Base-by-base conservation (phyloP, 2,888 invertebrate species). In the Gandaritis pyraliata region DNA sequence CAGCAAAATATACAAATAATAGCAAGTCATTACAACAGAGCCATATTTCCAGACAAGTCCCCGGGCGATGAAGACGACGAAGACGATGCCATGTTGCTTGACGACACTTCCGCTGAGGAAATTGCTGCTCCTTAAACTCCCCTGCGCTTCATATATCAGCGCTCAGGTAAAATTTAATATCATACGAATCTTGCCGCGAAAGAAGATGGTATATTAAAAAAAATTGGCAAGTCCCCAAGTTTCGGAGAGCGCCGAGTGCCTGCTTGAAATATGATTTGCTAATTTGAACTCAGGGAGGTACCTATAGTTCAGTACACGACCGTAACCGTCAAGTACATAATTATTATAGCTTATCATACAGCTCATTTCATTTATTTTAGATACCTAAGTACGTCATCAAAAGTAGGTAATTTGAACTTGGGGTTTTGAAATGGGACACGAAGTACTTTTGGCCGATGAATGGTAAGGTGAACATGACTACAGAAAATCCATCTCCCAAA, bases 101-200 rank as follows among this genome's bases (percentile, higher is more conserved):
- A 80, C 79, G 77, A 81, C 85, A 75, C 81, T 83, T 86, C 86
- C 86, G 81, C 71, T 64, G 68, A 82, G 87, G 87, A 89, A 88
- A 88, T 88, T 88, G 82, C 87, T 80, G 76, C 82, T 82, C 82
- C 48, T 47, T 33, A 36, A 52, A 56, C 51, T 51, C 52, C 79
- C 82, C 8, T 74, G 76, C 75, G 76, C 76, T 75, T 76, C 83
- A 86, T 88, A 88, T 87, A 86, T 88, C 87, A 86, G 78, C 72
- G 78, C 75, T 70, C 81, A 87, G 86, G 85, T 87, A 82, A 83
- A 84, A 82, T 86, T 86, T 86, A 84, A 87, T 85, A 86, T 83
- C 78, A 82, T 80, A 73, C 71, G 76, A 80, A 68, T 66, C 65
- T 65, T 65, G 60, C 67, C 68, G 70, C 65, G 58, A 56, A 69